phyloP scores from a whole-genome alignment of 2,888 invertebrate species.

The Stomorhina lunata region DNA sequence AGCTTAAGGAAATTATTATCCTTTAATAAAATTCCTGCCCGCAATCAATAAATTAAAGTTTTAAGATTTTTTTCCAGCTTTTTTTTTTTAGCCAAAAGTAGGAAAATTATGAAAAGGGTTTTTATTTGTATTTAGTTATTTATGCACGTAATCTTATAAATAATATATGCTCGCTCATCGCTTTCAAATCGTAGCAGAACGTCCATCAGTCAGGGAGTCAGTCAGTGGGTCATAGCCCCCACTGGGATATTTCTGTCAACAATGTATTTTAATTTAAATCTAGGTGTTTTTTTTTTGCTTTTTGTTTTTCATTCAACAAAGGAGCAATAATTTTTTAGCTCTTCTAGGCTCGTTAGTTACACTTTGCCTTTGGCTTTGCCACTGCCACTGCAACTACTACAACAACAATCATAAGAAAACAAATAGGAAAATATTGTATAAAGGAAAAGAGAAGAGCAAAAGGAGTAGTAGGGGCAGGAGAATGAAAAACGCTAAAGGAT shows the following conservation, averaged over 20 bases:
- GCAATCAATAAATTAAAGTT: background rate
- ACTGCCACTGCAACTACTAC: slow-evolving; percentile 23
- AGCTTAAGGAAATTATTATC: too few relatives aligned
- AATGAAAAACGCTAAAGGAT: slow-evolving; percentile 54
- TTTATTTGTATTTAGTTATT: background rate
- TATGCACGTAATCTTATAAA: background rate
- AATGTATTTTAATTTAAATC: slow-evolving; percentile 57
- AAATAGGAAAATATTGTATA: too few relatives aligned
- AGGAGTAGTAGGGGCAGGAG: background rate
- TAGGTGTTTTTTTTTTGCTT: slow-evolving; percentile 54
- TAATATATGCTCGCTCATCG: background rate
- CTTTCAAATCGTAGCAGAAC: background rate
- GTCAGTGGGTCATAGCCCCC: too few relatives aligned
- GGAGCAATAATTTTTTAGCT: slow-evolving; percentile 54
- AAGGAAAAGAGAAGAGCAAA: slow-evolving; percentile 1
- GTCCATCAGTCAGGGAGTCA: too few relatives aligned
- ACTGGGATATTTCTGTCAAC: slow-evolving; percentile 31
- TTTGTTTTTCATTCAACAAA: slow-evolving; percentile 55
- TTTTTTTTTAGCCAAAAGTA: too few relatives aligned
- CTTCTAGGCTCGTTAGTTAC: slow-evolving; percentile 57
- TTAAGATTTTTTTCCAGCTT: background rate
- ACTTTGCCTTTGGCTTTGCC: slow-evolving; percentile 58
- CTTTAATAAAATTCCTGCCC: too few relatives aligned
- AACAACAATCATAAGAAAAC: too few relatives aligned
- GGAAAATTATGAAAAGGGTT: background rate